phyloP scores from a whole-genome alignment of 30 jellyfish, hydroid and myxozoan genomes.

The Hydractinia echinata region DNA sequence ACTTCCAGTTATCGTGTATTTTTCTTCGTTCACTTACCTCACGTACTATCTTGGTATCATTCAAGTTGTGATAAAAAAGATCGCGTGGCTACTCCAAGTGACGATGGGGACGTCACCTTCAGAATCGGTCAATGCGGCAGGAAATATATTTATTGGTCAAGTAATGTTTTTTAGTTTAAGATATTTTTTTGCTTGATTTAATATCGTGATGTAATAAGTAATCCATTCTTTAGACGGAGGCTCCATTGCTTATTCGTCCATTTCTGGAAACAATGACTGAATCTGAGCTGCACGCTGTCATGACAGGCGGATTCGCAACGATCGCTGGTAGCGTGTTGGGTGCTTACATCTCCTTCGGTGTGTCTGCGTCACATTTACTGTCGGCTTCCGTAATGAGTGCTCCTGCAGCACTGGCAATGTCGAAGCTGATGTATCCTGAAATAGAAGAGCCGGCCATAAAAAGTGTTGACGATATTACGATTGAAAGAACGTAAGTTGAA shows the following conservation, averaged over 20 bases:
- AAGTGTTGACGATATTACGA: conserved; percentile 41
- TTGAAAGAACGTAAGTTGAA: conserved; percentile 57
- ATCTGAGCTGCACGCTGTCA: conserved; percentile 81
- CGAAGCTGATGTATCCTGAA: conserved; percentile 93
- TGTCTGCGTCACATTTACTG: conserved; percentile 80
- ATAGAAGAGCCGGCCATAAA: conserved; percentile 50
- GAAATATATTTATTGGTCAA: conserved; percentile 96
- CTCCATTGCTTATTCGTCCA: conserved; percentile 90
- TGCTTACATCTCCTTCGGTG: conserved; percentile 67
- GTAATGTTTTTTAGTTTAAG: conserved; percentile 23
- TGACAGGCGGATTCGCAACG: conserved; percentile 96
- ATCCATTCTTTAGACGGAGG: conserved; percentile 57
- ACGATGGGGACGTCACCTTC: conserved; percentile 97
- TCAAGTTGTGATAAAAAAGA: conserved; percentile 78
- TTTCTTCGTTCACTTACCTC: conserved; percentile 92
- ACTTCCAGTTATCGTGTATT: conserved; percentile 88
- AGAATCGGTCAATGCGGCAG: conserved; percentile 96
- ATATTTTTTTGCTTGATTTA: neutral
- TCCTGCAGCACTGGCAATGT: conserved; percentile 89
- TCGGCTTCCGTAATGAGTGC: conserved; percentile 98
- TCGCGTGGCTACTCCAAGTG: conserved; percentile 92
- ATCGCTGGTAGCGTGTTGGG: conserved; percentile 96
- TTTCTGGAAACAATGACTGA: conserved; percentile 68
- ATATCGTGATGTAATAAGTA: neutral
- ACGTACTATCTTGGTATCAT: conserved; percentile 82